These are phyloP conservation scores for Andinoacara biseriatus DNA, from an alignment of 2,113 vertebrate genomes.

Conservation along the genomic window DNA sequence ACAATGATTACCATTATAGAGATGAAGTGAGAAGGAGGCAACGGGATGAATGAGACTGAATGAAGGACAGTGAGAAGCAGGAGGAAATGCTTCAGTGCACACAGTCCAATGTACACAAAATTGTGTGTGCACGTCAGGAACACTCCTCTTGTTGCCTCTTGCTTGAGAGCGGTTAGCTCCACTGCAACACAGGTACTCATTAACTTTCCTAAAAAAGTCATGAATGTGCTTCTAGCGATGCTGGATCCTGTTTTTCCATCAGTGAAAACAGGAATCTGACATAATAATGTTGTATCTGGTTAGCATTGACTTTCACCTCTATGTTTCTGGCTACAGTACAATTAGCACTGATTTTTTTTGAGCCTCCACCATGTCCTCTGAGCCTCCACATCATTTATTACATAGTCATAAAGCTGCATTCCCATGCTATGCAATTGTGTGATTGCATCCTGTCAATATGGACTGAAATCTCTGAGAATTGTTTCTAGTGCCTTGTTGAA, in stretches of 20 bases:
- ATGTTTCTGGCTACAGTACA: neutral
- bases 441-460: too few relatives aligned
- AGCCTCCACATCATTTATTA: neutral
- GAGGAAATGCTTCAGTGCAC: neutral
- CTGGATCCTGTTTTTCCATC: neutral
- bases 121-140: neutral
- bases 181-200: neutral
- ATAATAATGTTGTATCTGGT: neutral
- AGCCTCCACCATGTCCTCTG: neutral
- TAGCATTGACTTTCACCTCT: neutral
- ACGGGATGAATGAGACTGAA: neutral
- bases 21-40: conserved; percentile 29
- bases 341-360: neutral
- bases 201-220: neutral
- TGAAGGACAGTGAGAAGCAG: neutral
- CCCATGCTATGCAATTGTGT: neutral
- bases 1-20: conserved; percentile 35
- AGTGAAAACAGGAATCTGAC: neutral
- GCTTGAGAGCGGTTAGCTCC: neutral
- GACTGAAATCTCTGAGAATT: too few relatives aligned
- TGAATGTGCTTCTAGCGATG: neutral
- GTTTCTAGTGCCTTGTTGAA: too few relatives aligned
- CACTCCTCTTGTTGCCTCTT: neutral
- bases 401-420: neutral
- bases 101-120: neutral